Percentiles rank a stretch among this genome's conserved stretches.
Conservation (phyloP, 1,140 invertebrate genomes). For the Tetramorium parvispinum region DNA sequence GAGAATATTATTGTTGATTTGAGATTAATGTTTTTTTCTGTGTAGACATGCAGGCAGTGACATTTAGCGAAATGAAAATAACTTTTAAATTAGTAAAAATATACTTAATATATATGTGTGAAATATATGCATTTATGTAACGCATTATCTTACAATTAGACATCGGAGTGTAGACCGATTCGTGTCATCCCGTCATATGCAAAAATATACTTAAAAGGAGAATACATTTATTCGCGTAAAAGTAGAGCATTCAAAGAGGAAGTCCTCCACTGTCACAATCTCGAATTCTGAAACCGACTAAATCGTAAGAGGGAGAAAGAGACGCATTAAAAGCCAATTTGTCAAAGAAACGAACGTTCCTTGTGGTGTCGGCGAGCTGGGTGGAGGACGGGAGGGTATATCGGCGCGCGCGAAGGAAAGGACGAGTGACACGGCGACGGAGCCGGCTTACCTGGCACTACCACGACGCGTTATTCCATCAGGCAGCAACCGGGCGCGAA, state of each 20-base stretch:
- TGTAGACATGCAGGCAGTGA: not conserved
- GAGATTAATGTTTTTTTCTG: no score
- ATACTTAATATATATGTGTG: not conserved
- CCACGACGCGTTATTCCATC: conserved; percentile 44
- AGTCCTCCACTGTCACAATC: not conserved
- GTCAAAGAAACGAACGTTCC: conserved; percentile 66
- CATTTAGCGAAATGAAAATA: not conserved
- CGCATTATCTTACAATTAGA: not conserved
- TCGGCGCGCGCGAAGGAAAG: conserved; percentile 54
- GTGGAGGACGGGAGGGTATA: not conserved
- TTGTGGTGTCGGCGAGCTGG: conserved; percentile 10
- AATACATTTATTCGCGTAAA: not conserved
- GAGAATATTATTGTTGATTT: no score
- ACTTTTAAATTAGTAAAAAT: not conserved
- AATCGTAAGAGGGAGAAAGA: not conserved
- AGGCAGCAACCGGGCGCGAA: conserved; percentile 56
- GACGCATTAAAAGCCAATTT: conserved; percentile 76
- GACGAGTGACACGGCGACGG: conserved; percentile 65
- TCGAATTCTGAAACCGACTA: not conserved
- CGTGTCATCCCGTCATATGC: not conserved
- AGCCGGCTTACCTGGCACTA: conserved; percentile 42
- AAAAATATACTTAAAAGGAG: not conserved
- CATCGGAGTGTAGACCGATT: not conserved
- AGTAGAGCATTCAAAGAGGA: not conserved
- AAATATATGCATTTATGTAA: not conserved